Conservation (phyloP, 2,888 invertebrate species). For the Athalia cordata region DNA sequence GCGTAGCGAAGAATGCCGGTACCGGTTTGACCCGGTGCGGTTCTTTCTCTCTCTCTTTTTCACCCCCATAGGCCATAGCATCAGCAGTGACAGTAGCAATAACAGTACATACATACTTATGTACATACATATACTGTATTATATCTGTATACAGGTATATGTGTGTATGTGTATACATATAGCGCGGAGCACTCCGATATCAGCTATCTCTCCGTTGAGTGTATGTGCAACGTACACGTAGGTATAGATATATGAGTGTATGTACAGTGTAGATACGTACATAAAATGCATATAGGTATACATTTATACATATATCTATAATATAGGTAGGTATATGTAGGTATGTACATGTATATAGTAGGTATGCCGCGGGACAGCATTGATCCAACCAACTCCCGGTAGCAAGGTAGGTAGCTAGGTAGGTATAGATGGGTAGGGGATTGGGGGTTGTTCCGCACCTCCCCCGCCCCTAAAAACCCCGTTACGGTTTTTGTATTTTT, state of each 20-base stretch:
- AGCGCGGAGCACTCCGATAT: no score
- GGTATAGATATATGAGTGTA: no score
- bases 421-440: slow-evolving; percentile 12
- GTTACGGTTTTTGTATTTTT: background rate
- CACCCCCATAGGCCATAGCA: background rate
- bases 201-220: no score
- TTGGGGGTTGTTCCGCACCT: slow-evolving; percentile 1
- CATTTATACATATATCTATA: no score
- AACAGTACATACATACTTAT: background rate
- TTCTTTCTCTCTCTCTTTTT: background rate
- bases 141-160: no score
- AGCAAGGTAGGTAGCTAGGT: slow-evolving; percentile 24
- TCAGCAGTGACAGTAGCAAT: no score
- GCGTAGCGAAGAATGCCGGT: slow-evolving; percentile 18
- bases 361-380: background rate
- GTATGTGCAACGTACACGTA: no score
- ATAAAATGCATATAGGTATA: no score
- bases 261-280: no score
- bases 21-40: slow-evolving; percentile 44
- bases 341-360: no score
- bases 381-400: slow-evolving; percentile 33
- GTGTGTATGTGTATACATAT: no score
- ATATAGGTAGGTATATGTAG: no score
- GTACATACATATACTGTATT: background rate
- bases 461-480: background rate